Evolutionary conservation across 92 coral and sea anemone genomes (phyloP), one percentile per base, ranked within the genome.

Genomic region (Palythoa heliodiscus): DNA sequence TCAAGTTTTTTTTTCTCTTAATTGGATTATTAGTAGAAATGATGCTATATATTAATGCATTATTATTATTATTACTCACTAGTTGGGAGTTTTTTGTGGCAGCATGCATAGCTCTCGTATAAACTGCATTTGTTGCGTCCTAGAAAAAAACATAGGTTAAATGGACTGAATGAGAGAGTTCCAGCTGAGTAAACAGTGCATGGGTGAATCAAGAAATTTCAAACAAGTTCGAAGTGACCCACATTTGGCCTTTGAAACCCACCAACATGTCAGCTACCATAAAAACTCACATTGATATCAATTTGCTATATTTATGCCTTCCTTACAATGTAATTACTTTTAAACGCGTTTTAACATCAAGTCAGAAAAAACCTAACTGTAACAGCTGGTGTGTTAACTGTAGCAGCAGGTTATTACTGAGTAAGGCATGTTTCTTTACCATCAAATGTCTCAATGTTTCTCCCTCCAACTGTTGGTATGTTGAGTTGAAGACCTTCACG

Each of bases 91-190:
- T 94, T 77, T 92, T 94, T 53, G 93, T 89, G 2, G 92, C 95
- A 75, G 88, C 88, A 60, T 94, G 98, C 98, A 94, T 94, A 38
- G 93, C 98, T 52, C 98, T 75, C n/a, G 98, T 88, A 83, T 94
- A 94, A 23, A 92, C 93, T 13, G 98, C 98, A 88, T 94, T 89
- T 48, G 93, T 84, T 43, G 98, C 98, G 90, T 94, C 98, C 98
- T 93, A 54, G 81, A 17, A 53, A 25, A 25, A 53, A 29, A 52
- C 15, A 3, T 2, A 17, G 16, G 24, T 38, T 16, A 64, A 64
- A 19, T n/a, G 29, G 25, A n/a, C 4, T 25, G 73, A 13, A 22
- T 29, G 17, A 25, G 7, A 25, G 7, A 25, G 17, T 5, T 69
- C 11, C 8, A 15, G 6, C 6, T 13, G 11, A 11, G 24, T 13